Base-by-base conservation (phyloP, 2,888 invertebrate genomes). In the Pammene aurita region DNA sequence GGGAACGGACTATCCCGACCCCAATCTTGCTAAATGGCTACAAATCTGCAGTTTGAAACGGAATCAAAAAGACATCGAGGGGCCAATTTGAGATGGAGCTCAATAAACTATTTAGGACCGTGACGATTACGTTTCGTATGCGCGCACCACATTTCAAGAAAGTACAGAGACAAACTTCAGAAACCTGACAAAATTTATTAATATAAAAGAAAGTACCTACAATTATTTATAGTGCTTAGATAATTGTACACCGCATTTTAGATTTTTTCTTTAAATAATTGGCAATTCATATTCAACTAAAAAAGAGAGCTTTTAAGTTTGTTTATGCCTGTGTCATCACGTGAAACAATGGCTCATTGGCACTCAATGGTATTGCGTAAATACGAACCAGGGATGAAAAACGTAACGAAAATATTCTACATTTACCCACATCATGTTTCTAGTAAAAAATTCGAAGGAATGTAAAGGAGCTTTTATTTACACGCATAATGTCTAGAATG, bases 61-160 rank as follows among this genome's bases (percentile, higher is more conserved):
- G 80, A 89, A 91, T 91, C 89, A 89, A 90, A 91, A 89, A 90
- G 86, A 86, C 89, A 90, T 90, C 87, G 79, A 80, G 77, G 80
- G 80, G 81, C 83, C 83, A 86, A 90, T 92, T 91, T 84, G 90
- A 85, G 79, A 88, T 85, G 89, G 86, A 80, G 83, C 83, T 89
- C 88, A 84, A 87, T 90, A 88, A 88, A 86, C 90, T 86, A 89
- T 90, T 90, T 89, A 84, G 79, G 80, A 84, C 81, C 80, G 79
- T 81, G 83, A 83, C 83, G 83, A 84, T 86, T 83, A 84, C 79
- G 55, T 55, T 26, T 1, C 26, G 1, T 26, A 73, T 61, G 35
- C 48, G 16, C 38, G 61, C 48, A 38, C 61, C 48, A 48, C 11
- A 38, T 48, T 48, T 18, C 4, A 26, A 26, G 26, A 26, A 26